Evolutionary conservation across 2,113 vertebrate species (phyloP).

Genomic region (Collichthys lucidus): DNA sequence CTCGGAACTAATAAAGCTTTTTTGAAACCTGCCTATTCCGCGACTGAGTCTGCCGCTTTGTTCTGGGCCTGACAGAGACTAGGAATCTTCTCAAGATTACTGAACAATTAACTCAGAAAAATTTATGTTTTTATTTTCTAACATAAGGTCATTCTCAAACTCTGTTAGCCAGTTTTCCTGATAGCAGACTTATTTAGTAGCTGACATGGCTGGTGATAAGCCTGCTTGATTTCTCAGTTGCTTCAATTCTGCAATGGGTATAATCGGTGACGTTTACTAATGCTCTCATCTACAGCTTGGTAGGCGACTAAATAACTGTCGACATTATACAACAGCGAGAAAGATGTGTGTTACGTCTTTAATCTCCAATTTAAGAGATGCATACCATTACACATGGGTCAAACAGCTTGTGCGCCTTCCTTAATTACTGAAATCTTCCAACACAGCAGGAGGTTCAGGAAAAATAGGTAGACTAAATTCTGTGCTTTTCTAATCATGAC

Average conservation of each 20-base stretch:
- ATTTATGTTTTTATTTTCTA: not conserved
- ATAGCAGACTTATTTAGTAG: not conserved
- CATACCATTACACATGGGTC: not conserved
- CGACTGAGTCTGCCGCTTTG: too few species aligned
- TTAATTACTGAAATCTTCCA: slow-evolving; percentile 3
- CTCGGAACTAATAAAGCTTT: too few species aligned
- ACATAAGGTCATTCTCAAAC: not conserved
- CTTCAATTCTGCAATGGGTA: too few species aligned
- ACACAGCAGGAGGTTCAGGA: not conserved
- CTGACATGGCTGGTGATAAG: not conserved
- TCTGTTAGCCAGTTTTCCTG: not conserved
- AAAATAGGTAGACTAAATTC: not conserved
- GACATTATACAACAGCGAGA: not conserved
- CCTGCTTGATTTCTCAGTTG: too few species aligned
- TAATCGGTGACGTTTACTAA: not conserved
- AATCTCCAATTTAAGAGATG: slow-evolving; percentile 2
- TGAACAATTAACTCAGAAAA: not conserved
- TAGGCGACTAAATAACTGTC: not conserved
- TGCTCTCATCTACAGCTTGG: not conserved
- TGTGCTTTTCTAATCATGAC: not conserved
- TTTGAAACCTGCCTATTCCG: too few species aligned
- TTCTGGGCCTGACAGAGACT: too few species aligned
- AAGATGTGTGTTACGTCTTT: not conserved
- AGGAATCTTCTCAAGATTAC: not conserved
- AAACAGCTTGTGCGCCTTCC: not conserved